Conservation (phyloP, 2,888 invertebrate species). For the Athalia circularis region DNA sequence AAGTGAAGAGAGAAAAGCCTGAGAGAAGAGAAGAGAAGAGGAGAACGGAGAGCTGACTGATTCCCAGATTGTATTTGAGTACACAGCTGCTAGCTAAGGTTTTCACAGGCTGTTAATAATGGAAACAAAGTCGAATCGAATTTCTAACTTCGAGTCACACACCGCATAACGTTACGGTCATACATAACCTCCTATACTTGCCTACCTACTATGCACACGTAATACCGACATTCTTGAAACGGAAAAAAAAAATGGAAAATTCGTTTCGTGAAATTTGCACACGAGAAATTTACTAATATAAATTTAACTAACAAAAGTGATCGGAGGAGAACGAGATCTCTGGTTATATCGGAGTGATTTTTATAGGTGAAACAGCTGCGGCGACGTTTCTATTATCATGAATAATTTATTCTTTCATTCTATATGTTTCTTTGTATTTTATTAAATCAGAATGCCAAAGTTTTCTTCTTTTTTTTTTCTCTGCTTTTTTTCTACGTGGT, state of each 20-base stretch:
- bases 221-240: no score
- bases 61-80: constrained; percentile 70
- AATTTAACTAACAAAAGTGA: constrained; percentile 29
- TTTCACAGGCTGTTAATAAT: constrained; percentile 68
- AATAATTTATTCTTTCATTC: no score
- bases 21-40: constrained; percentile 10
- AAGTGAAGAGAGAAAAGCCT: constrained; percentile 48
- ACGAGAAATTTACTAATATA: not conserved
- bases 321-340: constrained; percentile 9
- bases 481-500: no score
- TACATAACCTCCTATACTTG: no score
- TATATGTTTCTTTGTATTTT: no score
- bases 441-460: no score
- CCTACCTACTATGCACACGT: no score
- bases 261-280: not conserved
- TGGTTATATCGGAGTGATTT: not conserved
- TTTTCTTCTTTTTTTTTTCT: no score
- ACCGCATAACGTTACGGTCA: not conserved
- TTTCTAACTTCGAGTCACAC: not conserved
- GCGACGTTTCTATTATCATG: no score
- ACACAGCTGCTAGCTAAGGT: constrained; percentile 66
- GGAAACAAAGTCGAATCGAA: constrained; percentile 57
- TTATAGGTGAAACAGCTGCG: not conserved
- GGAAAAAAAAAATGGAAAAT: no score
- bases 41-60: constrained; percentile 51